Evolutionary conservation across 2,888 invertebrate species (phyloP), one percentile per base, ranked within the genome.

Genomic region (Drosophila recens): DNA sequence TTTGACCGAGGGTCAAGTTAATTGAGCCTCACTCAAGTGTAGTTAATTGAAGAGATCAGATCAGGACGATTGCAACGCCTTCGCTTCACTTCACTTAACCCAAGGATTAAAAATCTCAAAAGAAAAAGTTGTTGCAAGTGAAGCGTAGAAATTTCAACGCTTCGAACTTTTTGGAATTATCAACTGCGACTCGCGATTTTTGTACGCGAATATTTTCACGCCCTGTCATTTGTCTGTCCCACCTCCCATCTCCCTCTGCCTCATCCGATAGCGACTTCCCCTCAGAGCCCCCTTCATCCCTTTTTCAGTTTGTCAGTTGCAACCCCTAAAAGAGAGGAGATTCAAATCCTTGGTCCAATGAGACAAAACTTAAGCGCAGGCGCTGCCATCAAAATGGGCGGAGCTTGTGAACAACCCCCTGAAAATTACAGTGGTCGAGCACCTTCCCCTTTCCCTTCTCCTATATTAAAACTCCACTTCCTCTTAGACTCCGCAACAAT

Each of bases 141-240:
- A 33, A 66, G 74, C 76, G 79, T 76, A 34, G 5, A 79, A 76
- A 76, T 76, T 76, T 78, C 76, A 62, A 76, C 76, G 76, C 52
- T 58, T 66, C 15, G 13, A 57, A 53, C 62, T 76, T 77, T 77
- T 67, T 51, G 10, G 40, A 4, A 53, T 62, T 17, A 40, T 48
- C 15, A 20, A 10, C 42, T 11, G 53, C 36, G 48, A 56, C 53
- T 71, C 64, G 67, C 57, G 27, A 27, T 27, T 27, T 27, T 0
- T 5, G 30, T 49, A 42, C 59, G 52, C 63, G 45, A 72, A 57
- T 54, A 46, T 62, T 58, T 64, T 68, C 61, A 73, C 54, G 74
- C 65, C 65, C 62, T 65, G 72, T 40, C 15, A 17, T 30, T 42
- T 40, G 13, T 13, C 11, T n/a, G 20, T 3, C 45, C 42, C 45